Evolutionary conservation across 2,113 vertebrate genomes (phyloP), one percentile per base, ranked within the genome.

Genomic region (Xenopus borealis): DNA sequence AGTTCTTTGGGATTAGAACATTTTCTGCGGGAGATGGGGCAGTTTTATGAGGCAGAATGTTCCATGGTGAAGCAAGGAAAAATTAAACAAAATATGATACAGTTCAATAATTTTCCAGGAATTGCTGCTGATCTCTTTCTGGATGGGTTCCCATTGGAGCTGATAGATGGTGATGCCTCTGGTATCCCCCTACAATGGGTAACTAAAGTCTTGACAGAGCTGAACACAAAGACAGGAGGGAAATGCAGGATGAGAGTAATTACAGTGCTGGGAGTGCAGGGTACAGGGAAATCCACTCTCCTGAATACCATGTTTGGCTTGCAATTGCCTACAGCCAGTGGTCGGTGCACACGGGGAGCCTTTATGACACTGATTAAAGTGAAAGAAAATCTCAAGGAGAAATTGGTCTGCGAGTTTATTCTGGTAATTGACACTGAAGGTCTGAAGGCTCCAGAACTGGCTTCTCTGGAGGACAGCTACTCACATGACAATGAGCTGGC

Each of bases 231-330:
- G 65, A 87, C 82, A 70, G 84, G 85, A 18, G 65, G 89, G 12
- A 84, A 79, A 65, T 83, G 83, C 0, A 88, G 85, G 45, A 84
- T 94, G 52, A 72, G 83, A 65, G 90, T 93, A 0, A 78, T 92
- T 16, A 91, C 91, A 0, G 87, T 90, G 3, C 81, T 94, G 65
- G 92, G 91, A 1, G 86, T 89, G 10, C 91, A 93, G 2, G 92
- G 91, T 83, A 92, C 93, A 0, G 93, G 93, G 27, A 94, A 93
- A 20, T 87, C 90, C 72, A 89, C 92, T 1, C 81, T 94, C 9
- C 84, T 95, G 16, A 94, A 90, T 69, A 88, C 91, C 66, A 84
- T 95, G 82, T 94, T 96, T 77, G 91, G 91, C 3, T 80, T 91
- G 11, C 90, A 84, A 65, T 94, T 95, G 69, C 85, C 86, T 16